These are phyloP conservation scores for Knipowitschia caucasica DNA, from an alignment of 2,797 vertebrate genomes.

Conservation along the genomic window DNA sequence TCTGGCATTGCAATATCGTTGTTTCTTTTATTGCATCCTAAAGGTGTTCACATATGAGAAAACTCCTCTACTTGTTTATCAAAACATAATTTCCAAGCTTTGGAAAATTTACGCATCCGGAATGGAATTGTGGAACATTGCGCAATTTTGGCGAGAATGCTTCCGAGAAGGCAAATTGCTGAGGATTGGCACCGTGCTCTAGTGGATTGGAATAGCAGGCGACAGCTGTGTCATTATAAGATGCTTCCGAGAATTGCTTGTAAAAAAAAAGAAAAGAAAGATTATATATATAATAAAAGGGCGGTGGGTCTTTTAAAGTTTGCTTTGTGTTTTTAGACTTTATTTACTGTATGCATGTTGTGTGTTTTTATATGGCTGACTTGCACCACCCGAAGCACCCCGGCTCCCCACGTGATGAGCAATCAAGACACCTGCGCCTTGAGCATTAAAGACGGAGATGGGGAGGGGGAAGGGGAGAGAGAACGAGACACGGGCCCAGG, in stretches of 20 bases:
- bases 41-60: constrained; percentile 4
- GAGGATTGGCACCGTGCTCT: constrained; percentile 5
- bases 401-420: too few species aligned
- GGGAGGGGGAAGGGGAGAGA: too few species aligned
- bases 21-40: background rate
- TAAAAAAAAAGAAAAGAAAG: background rate
- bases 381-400: too few species aligned
- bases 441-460: too few species aligned
- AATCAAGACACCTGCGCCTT: too few species aligned
- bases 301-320: too few species aligned
- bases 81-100: background rate
- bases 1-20: background rate
- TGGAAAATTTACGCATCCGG: constrained; percentile 3
- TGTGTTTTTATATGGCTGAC: too few species aligned
- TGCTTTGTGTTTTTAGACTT: too few species aligned
- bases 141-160: constrained; percentile 6
- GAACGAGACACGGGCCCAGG: too few species aligned
- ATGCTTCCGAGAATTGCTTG: background rate
- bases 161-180: constrained; percentile 13
- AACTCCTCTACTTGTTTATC: background rate
- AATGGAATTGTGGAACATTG: constrained; percentile 3
- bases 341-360: too few species aligned
- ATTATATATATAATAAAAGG: too few species aligned
- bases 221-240: constrained; percentile 11
- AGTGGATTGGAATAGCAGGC: constrained; percentile 5